phyloP scores from a whole-genome alignment of 2,888 invertebrate species.

The Ophion ellenae region DNA sequence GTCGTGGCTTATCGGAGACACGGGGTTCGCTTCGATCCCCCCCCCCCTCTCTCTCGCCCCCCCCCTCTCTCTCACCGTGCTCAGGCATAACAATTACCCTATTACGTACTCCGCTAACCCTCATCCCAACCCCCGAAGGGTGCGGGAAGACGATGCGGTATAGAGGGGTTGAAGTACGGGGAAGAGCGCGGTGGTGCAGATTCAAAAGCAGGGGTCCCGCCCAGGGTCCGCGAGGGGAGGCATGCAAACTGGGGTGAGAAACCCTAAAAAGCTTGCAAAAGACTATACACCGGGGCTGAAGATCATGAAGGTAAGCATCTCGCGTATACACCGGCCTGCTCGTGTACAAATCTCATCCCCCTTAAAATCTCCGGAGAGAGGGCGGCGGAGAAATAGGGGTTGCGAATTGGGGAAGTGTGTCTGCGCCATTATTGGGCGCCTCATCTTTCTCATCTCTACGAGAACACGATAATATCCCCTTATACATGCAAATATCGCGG shows the following conservation, averaged over 20 bases:
- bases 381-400: slow-evolving; percentile 13
- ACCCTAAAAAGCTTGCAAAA: slow-evolving; percentile 31
- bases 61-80: slow-evolving; percentile 74
- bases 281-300: slow-evolving; percentile 24
- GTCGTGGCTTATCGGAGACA: slow-evolving; percentile 83
- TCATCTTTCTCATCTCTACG: slow-evolving; percentile 46
- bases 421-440: slow-evolving; percentile 55
- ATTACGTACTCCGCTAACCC: slow-evolving; percentile 74
- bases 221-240: neutral
- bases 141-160: slow-evolving; percentile 6
- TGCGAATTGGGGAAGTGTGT: slow-evolving; percentile 53
- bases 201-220: neutral
- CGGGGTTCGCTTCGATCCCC: slow-evolving; percentile 79
- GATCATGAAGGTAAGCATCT: slow-evolving; percentile 49
- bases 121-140: neutral
- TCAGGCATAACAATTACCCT: slow-evolving; percentile 83
- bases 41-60: slow-evolving; percentile 18
- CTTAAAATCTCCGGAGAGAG: neutral
- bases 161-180: slow-evolving; percentile 20
- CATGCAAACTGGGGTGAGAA: slow-evolving; percentile 19
- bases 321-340: slow-evolving; percentile 4
- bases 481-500: neutral
- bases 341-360: slow-evolving; percentile 15
- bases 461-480: slow-evolving; percentile 60
- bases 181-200: neutral